Base-by-base conservation (phyloP, 2,888 invertebrate genomes). In the Drosophila quasianomalipes region DNA sequence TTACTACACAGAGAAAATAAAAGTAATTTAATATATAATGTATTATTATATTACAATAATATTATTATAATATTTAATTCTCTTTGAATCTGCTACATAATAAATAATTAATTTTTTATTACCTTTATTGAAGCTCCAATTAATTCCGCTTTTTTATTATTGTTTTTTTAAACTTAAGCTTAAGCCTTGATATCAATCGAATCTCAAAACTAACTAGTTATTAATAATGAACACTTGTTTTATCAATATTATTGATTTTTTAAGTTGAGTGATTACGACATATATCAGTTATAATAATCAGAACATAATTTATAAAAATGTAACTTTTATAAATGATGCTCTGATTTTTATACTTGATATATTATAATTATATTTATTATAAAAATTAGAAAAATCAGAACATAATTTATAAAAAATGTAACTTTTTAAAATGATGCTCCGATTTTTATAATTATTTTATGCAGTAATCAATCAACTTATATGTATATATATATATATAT, bases 61-160 rank as follows among this genome's bases (percentile, higher is more conserved):
- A 41, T 10, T 41, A 19, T 41, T 41, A n/a, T 10, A 10, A n/a
- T 10, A 22, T 44, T 47, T 47, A 47, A 47, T 22, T 47, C 1
- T 47, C 0, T 4, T 14, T 22, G 22, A 44, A 6, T 44, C 6
- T 12, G n/a, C 0, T 5, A 2, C 0, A 47, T 47, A 14, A 7
- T 14, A 10, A 41, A 22, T 14, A 22, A 22, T 14, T n/a, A 0
- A 3, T 19, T 4, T 39, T 0, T 9, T 39, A 19, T 3, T 9
- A 9, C 19, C 37, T 0, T 12, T 1, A 9, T 39, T 4, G 9
- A n/a, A n/a, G 39, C 39, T 4, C 9, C 19, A n/a, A 39, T 9
- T 41, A n/a, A n/a, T 4, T 41, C 9, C n/a, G 10, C 0, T 10
- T 41, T 41, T 41, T n/a, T n/a, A 1, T n/a, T n/a, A 41, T 4